Percentiles rank a stretch among this genome's conserved stretches.
phyloP scores from a whole-genome alignment of 2,797 vertebrate genomes.

The Manis crassicaudata region DNA sequence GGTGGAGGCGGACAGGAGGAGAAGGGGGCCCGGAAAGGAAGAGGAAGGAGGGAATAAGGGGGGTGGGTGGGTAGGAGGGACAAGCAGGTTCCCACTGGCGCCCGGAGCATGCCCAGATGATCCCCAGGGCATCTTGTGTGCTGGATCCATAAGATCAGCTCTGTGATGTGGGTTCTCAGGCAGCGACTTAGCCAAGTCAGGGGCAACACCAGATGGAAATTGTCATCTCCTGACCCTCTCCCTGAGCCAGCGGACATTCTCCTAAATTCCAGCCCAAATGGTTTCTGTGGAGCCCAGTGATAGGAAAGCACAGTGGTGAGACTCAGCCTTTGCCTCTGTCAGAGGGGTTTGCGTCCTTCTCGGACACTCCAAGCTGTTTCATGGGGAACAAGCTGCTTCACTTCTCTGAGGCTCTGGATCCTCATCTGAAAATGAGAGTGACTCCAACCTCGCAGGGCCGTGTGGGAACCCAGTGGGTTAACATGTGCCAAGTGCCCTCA shows the following conservation, averaged over 20 bases:
- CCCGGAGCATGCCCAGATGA: neutral
- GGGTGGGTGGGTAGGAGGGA: neutral
- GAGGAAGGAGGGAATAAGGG: neutral
- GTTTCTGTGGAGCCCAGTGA: neutral
- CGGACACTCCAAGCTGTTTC: neutral
- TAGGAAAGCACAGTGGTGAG: neutral
- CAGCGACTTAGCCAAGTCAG: constrained; percentile 50
- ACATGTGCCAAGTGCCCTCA: neutral
- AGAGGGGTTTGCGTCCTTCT: neutral
- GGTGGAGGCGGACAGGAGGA: neutral
- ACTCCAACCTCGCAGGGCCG: neutral
- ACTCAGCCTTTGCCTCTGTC: neutral
- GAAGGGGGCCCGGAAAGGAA: neutral
- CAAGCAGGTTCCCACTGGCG: neutral
- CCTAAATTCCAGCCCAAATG: neutral
- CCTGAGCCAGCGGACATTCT: neutral
- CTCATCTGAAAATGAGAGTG: neutral
- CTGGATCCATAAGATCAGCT: neutral
- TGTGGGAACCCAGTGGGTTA: neutral
- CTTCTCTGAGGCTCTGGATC: neutral
- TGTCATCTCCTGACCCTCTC: neutral
- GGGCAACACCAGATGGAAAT: constrained; percentile 10
- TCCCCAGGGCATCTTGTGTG: neutral
- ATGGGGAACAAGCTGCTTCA: neutral
- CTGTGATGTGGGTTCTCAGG: constrained; percentile 46